A percentile compares a stretch with the other conserved stretches of the same genome.
Conservation (phyloP, 2,888 invertebrate genomes). For the Dusona sp. region DNA sequence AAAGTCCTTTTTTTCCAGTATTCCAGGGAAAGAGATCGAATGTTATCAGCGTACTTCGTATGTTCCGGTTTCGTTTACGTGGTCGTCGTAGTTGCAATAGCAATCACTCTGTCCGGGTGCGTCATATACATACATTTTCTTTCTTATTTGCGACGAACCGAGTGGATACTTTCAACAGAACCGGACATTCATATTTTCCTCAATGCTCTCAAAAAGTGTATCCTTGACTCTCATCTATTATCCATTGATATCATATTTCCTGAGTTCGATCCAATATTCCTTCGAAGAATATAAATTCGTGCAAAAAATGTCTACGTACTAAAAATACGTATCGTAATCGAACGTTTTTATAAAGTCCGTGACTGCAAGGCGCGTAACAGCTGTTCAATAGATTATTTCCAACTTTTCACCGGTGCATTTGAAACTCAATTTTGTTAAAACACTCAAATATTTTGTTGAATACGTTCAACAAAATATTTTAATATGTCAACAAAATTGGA, state of each 20-base stretch:
- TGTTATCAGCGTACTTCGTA: slow-evolving; percentile 94
- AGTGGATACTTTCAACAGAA: not conserved
- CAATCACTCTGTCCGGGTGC: slow-evolving; percentile 89
- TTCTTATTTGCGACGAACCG: slow-evolving; percentile 23
- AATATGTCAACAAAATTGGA: no score
- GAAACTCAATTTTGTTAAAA: no score
- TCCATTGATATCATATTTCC: slow-evolving; percentile 17
- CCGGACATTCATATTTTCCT: slow-evolving; percentile 18
- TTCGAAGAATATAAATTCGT: no score
- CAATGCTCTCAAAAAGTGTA: not conserved
- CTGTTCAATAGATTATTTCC: not conserved
- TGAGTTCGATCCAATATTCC: not conserved
- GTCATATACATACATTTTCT: slow-evolving; percentile 76
- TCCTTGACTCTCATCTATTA: not conserved
- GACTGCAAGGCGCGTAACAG: not conserved
- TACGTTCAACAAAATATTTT: no score
- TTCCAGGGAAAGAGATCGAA: slow-evolving; percentile 92
- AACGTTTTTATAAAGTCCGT: not conserved
- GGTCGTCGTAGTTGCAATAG: slow-evolving; percentile 89
- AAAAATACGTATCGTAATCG: no score
- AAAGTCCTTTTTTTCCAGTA: slow-evolving; percentile 87
- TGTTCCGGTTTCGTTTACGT: slow-evolving; percentile 92
- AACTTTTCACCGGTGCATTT: not conserved
- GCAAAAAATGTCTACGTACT: no score
- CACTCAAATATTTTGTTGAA: no score